Evolutionary conservation across 2,888 invertebrate species (phyloP).

Genomic region (Drosophila imparisetae): DNA sequence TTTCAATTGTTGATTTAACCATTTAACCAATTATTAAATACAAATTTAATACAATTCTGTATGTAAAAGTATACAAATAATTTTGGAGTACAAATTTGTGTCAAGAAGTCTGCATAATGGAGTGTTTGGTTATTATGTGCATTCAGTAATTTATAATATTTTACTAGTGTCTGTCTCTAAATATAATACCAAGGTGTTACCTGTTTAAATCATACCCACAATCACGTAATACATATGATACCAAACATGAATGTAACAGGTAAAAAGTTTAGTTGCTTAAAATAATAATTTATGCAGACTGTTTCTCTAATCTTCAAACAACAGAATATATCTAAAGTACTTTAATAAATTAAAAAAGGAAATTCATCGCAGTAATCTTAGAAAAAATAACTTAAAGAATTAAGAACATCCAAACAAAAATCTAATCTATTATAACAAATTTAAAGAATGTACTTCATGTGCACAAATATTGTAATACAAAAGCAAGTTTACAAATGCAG

Average conservation of each 20-base stretch:
- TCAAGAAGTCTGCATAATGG: neutral
- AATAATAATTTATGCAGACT: neutral
- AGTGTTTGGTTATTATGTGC: neutral
- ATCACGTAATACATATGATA: neutral
- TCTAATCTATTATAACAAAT: constrained; percentile 1
- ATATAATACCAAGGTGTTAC: neutral
- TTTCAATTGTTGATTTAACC: neutral
- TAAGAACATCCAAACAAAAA: constrained; percentile 1
- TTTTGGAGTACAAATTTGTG: neutral
- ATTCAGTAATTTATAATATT: neutral
- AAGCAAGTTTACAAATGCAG: neutral
- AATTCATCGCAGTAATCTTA: neutral
- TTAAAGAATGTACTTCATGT: constrained; percentile 15
- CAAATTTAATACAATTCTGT: neutral
- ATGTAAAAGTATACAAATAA: neutral
- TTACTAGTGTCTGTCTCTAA: neutral
- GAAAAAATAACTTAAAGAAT: neutral
- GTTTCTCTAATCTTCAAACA: neutral
- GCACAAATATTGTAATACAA: constrained; percentile 19
- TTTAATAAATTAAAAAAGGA: neutral
- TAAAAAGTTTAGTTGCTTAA: neutral
- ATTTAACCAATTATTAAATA: constrained; percentile 2
- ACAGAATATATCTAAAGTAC: neutral
- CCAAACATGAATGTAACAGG: neutral
- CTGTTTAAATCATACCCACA: neutral